Evolutionary conservation across 2,113 vertebrate genomes (phyloP).

Genomic region (Tinamus guttatus): DNA sequence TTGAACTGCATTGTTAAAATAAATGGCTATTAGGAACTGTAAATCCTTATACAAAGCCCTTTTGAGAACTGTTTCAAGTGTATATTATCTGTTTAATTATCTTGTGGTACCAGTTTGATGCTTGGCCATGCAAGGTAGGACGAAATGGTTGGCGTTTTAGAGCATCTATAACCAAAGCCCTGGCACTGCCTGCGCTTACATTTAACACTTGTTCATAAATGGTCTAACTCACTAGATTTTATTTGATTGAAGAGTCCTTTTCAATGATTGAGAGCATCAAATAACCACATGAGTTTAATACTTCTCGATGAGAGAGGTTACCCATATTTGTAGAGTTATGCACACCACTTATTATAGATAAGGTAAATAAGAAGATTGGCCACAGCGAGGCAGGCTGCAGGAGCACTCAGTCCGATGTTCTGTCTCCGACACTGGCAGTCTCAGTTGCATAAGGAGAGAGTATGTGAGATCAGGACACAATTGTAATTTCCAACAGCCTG

Average conservation of each 20-base stretch:
- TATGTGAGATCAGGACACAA: neutral
- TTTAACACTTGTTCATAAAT: neutral
- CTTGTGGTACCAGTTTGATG: neutral
- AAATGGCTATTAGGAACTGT: neutral
- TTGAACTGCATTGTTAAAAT: neutral
- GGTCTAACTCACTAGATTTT: neutral
- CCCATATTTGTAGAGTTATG: neutral
- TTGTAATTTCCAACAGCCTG: neutral
- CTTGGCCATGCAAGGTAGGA: neutral
- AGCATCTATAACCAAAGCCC: neutral
- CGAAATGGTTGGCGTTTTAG: neutral
- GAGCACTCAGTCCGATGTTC: neutral
- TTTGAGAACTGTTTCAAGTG: neutral
- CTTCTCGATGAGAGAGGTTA: neutral
- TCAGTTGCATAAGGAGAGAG: neutral
- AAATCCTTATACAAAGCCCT: neutral
- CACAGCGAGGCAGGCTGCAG: neutral
- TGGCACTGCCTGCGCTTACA: neutral
- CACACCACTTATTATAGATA: neutral
- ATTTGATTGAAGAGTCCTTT: neutral
- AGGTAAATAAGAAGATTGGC: neutral
- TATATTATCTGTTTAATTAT: neutral
- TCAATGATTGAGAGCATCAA: neutral
- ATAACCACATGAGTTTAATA: neutral
- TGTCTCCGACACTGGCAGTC: neutral